Conservation (phyloP, 2,113 vertebrate genomes). For the Apistogramma diplotaenia region DNA sequence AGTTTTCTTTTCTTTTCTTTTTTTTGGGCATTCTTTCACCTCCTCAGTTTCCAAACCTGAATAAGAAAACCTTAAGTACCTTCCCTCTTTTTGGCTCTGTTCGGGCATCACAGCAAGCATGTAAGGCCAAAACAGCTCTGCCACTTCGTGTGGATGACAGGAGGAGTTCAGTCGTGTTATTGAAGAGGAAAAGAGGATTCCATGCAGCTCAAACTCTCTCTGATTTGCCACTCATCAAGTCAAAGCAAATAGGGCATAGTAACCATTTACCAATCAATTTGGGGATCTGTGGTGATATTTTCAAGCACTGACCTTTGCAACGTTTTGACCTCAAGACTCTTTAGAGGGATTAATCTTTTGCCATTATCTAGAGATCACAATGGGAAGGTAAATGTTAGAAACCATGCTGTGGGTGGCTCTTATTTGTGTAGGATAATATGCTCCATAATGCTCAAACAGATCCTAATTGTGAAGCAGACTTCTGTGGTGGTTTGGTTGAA, state of each 20-base stretch:
- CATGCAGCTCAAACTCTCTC: not conserved
- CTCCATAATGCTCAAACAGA: no score
- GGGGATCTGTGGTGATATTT: not conserved
- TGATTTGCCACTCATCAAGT: not conserved
- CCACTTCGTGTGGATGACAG: not conserved
- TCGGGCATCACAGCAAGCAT: not conserved
- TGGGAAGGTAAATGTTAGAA: not conserved
- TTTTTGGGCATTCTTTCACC: not conserved
- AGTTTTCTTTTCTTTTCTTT: not conserved
- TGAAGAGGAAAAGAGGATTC: not conserved
- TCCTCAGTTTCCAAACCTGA: slow-evolving; percentile 1
- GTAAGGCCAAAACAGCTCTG: slow-evolving; percentile 3
- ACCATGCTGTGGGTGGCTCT: no score
- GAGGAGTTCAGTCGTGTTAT: not conserved
- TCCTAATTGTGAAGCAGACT: not conserved
- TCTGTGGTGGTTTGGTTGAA: not conserved
- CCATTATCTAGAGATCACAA: not conserved
- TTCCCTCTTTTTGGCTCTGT: not conserved
- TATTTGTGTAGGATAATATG: no score
- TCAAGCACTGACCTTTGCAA: not conserved
- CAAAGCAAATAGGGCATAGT: not conserved
- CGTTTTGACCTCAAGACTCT: not conserved
- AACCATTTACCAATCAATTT: not conserved
- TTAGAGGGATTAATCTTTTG: not conserved
- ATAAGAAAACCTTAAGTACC: not conserved